A percentile compares a stretch with the other conserved stretches of the same genome.
Evolutionary conservation across 2,888 invertebrate genomes (phyloP).

Genomic region (Hydropsyche betteni): DNA sequence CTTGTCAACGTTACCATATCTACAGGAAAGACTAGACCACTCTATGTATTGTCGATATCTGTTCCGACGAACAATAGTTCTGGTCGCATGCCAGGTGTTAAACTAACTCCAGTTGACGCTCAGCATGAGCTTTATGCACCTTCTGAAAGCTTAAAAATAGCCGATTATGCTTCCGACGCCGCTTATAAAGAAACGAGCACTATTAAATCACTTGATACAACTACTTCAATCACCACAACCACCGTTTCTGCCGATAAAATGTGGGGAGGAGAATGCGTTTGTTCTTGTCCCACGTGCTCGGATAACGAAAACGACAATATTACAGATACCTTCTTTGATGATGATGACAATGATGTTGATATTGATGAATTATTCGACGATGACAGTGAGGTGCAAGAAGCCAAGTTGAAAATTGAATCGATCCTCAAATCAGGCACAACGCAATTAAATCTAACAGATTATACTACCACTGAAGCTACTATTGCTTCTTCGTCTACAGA

Average conservation of each 20-base stretch:
- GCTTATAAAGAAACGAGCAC: slow-evolving; percentile 23
- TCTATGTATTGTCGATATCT: slow-evolving; percentile 83
- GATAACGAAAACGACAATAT: slow-evolving; percentile 57
- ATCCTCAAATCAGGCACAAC: slow-evolving; percentile 52
- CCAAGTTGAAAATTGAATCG: slow-evolving; percentile 47
- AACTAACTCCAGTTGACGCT: slow-evolving; percentile 64
- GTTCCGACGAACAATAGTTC: slow-evolving; percentile 73
- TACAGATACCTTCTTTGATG: slow-evolving; percentile 61
- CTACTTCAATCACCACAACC: slow-evolving; percentile 54
- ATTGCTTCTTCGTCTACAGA: slow-evolving; percentile 51
- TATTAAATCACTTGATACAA: slow-evolving; percentile 54
- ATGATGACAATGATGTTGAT: slow-evolving; percentile 58
- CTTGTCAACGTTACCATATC: slow-evolving; percentile 85
- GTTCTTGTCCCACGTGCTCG: slow-evolving; percentile 76
- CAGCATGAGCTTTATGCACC: slow-evolving; percentile 40
- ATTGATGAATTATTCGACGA: slow-evolving; percentile 16
- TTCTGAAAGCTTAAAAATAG: slow-evolving; percentile 38
- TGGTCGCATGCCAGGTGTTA: slow-evolving; percentile 66
- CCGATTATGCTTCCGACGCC: slow-evolving; percentile 30
- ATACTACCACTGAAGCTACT: slow-evolving; percentile 44
- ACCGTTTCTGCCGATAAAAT: slow-evolving; percentile 53
- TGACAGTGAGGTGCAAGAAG: slow-evolving; percentile 51
- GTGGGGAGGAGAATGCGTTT: slow-evolving; percentile 76
- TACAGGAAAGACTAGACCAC: slow-evolving; percentile 73
- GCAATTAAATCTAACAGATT: slow-evolving; percentile 44